A percentile compares a stretch with the other conserved stretches of the same genome.
Conservation (phyloP, 2,113 vertebrate genomes). For the Marmota monax region DNA sequence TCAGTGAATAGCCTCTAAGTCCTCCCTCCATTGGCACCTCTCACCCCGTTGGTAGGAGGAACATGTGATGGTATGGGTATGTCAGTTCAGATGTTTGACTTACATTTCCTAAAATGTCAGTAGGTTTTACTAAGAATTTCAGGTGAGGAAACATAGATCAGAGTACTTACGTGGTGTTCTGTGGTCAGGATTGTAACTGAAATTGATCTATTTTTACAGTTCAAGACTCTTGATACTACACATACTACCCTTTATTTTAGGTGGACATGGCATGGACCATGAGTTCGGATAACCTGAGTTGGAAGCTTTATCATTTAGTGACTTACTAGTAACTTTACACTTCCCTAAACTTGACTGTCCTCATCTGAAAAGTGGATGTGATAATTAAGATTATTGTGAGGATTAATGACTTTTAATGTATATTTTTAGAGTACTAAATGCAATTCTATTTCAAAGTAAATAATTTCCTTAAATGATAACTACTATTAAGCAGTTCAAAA, state of each 20-base stretch:
- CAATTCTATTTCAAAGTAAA: not conserved
- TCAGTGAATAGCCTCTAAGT: not conserved
- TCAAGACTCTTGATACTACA: not conserved
- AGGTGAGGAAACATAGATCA: not conserved
- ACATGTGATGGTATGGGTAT: not conserved
- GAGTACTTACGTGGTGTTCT: not conserved
- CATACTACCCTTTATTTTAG: not conserved
- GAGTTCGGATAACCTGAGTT: not conserved
- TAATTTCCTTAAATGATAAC: conserved; percentile 2
- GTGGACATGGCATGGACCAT: not conserved
- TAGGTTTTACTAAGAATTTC: not conserved
- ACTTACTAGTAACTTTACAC: not conserved
- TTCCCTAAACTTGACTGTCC: not conserved
- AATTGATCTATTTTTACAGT: not conserved
- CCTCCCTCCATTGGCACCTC: not conserved
- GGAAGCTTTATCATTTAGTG: not conserved
- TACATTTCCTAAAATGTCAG: not conserved
- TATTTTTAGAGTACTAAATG: not conserved
- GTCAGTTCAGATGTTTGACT: not conserved
- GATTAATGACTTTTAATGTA: not conserved
- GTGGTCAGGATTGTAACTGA: not conserved
- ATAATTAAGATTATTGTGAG: conserved; percentile 1
- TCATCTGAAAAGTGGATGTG: not conserved
- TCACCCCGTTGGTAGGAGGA: not conserved
- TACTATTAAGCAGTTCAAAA: not conserved